Conservation (phyloP, 2,797 vertebrate genomes). For the Neosilurus hyrtlii region DNA sequence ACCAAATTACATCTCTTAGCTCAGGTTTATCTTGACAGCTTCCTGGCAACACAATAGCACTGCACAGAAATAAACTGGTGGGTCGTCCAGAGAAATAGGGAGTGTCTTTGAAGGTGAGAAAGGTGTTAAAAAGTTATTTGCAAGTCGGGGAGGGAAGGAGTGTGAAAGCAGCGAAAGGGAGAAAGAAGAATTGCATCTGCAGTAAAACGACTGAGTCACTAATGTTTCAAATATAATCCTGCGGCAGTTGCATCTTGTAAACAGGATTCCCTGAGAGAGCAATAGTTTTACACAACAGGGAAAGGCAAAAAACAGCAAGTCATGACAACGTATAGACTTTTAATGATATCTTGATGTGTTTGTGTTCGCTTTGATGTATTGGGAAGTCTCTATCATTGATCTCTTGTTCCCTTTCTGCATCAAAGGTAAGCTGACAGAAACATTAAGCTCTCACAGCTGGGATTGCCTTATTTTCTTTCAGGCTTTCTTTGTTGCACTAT, state of each 20-base stretch:
- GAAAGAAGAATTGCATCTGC: background rate
- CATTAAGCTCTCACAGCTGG: slow-evolving; percentile 30
- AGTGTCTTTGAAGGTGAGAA: slow-evolving; percentile 25
- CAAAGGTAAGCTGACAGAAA: slow-evolving; percentile 37
- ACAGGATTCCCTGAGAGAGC: slow-evolving; percentile 3
- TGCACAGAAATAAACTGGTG: slow-evolving; percentile 28
- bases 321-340: slow-evolving; percentile 28
- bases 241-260: background rate
- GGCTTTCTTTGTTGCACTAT: background rate
- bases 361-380: slow-evolving; percentile 12
- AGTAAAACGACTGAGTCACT: slow-evolving; percentile 34
- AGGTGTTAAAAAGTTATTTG: slow-evolving; percentile 38
- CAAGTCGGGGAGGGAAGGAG: background rate
- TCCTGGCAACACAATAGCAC: slow-evolving; percentile 17
- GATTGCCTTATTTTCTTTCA: background rate
- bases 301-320: background rate
- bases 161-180: background rate
- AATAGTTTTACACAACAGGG: background rate
- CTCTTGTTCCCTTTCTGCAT: slow-evolving; percentile 5
- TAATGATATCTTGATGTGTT: background rate
- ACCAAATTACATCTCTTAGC: slow-evolving; percentile 39
- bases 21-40: slow-evolving; percentile 46
- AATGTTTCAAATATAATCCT: slow-evolving; percentile 19
- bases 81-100: slow-evolving; percentile 24
- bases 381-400: slow-evolving; percentile 16